Percentiles rank a stretch among this genome's conserved stretches.
These are phyloP conservation scores for Aphaenogaster ashmeadi DNA, from an alignment of 1,140 invertebrate genomes.

Conservation along the genomic window DNA sequence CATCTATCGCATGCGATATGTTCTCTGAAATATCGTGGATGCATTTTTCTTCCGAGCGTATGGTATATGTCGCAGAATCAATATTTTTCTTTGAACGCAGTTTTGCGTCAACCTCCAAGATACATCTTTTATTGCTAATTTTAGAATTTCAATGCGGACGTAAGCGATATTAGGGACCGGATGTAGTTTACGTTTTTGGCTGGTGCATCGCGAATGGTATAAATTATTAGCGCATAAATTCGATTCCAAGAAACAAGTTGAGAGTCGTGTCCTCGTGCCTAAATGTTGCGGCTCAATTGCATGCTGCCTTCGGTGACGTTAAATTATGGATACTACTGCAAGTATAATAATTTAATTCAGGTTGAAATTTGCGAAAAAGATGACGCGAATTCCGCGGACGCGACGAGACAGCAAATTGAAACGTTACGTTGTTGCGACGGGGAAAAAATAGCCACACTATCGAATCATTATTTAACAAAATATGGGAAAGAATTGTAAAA, in stretches of 20 bases:
- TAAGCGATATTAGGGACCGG: constrained; percentile 41
- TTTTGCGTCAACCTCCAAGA: not conserved
- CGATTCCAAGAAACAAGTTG: constrained; percentile 45
- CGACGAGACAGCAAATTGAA: not conserved
- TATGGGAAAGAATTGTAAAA: not conserved
- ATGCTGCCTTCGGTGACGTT: not conserved
- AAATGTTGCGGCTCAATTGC: constrained; percentile 37
- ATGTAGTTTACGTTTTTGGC: constrained; percentile 5
- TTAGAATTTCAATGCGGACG: constrained; percentile 39
- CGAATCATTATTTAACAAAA: not conserved
- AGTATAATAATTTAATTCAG: constrained; percentile 21
- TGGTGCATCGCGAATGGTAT: constrained; percentile 22
- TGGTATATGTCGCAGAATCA: not conserved
- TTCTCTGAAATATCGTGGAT: not conserved
- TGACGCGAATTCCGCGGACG: not conserved
- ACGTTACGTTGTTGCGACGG: not conserved
- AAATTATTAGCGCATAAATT: constrained; percentile 58
- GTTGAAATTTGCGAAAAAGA: not conserved
- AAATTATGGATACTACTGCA: constrained; percentile 23
- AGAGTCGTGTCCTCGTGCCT: not conserved
- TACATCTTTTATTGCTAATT: constrained; percentile 40
- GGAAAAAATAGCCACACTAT: not conserved
- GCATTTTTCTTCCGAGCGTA: not conserved
- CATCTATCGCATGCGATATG: not conserved
- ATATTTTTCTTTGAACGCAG: not conserved